Percentiles rank a stretch among this genome's conserved stretches.
Evolutionary conservation across 23 tunicate genomes (phyloP).

Genomic region (Aplidium turbinatum): DNA sequence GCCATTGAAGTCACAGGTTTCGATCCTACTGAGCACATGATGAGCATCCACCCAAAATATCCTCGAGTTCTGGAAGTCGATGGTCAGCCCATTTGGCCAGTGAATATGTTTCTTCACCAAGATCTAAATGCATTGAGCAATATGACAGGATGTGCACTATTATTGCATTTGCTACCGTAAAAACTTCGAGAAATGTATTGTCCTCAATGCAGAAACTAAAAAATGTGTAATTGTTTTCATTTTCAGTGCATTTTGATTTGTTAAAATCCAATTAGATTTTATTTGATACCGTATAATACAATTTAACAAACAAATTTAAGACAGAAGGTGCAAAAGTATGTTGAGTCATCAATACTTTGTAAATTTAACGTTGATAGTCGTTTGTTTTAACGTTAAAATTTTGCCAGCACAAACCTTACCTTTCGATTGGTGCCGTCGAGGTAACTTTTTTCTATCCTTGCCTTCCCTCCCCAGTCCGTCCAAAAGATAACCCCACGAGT

Average conservation of each 20-base stretch:
- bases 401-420: conserved; percentile 26
- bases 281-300: too few relatives aligned
- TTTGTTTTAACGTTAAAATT: not conserved
- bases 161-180: too few relatives aligned
- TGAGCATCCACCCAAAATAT: conserved; percentile 88
- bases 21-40: conserved; percentile 45
- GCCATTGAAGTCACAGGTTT: conserved; percentile 80
- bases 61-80: conserved; percentile 49
- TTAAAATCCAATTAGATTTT: too few relatives aligned
- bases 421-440: conserved; percentile 77
- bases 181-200: too few relatives aligned
- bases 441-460: conserved; percentile 66
- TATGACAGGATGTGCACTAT: not conserved
- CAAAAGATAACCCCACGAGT: conserved; percentile 72
- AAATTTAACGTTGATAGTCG: not conserved
- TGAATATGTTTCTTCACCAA: conserved; percentile 47
- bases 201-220: too few relatives aligned
- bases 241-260: too few relatives aligned
- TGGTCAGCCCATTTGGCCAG: conserved; percentile 94
- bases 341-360: too few relatives aligned
- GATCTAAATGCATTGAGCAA: conserved; percentile 18
- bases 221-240: too few relatives aligned
- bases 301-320: too few relatives aligned
- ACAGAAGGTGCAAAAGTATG: too few relatives aligned
- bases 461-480: conserved; percentile 93